phyloP scores from a whole-genome alignment of 2,113 vertebrate genomes.

The Rhegmatorhina hoffmannsi region DNA sequence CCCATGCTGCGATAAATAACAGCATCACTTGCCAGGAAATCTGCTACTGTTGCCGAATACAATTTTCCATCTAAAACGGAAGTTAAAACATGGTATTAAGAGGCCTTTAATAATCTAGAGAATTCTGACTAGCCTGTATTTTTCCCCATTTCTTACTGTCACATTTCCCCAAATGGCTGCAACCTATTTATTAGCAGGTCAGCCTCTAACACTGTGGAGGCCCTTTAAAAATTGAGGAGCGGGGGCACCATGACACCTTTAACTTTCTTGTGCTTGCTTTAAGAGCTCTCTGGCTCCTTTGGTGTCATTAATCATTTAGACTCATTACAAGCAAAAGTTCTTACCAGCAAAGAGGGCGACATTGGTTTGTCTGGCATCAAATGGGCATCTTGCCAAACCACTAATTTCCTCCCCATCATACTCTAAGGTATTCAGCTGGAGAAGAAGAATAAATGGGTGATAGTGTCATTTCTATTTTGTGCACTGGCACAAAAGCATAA shows the following conservation, averaged over 20 bases:
- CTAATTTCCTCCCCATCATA: slow-evolving; percentile 99
- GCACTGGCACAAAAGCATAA: slow-evolving; percentile 19
- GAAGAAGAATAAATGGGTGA: slow-evolving; percentile 71
- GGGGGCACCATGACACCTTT: slow-evolving; percentile 35
- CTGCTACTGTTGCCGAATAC: slow-evolving; percentile 97
- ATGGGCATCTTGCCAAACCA: slow-evolving; percentile 96
- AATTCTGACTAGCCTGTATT: slow-evolving; percentile 19
- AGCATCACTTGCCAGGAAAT: slow-evolving; percentile 98
- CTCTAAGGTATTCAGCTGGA: slow-evolving; percentile 95
- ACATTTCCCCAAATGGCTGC: slow-evolving; percentile 6
- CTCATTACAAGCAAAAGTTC: slow-evolving; percentile 73
- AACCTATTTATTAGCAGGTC: slow-evolving; percentile 34
- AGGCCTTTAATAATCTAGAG: background rate
- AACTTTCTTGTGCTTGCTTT: slow-evolving; percentile 23
- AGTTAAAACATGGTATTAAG: slow-evolving; percentile 25
- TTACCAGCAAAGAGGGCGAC: slow-evolving; percentile 98
- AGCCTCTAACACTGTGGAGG: slow-evolving; percentile 33
- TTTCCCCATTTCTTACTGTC: background rate
- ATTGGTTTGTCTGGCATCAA: slow-evolving; percentile 99
- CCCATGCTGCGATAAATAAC: slow-evolving; percentile 99
- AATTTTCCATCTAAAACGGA: slow-evolving; percentile 90
- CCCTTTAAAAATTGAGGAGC: slow-evolving; percentile 32
- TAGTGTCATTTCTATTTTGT: slow-evolving; percentile 59
- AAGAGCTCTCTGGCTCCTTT: slow-evolving; percentile 55
- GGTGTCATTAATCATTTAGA: slow-evolving; percentile 73